Conservation (phyloP, 1,140 invertebrate species). For the Cataglyphis hispanica region DNA sequence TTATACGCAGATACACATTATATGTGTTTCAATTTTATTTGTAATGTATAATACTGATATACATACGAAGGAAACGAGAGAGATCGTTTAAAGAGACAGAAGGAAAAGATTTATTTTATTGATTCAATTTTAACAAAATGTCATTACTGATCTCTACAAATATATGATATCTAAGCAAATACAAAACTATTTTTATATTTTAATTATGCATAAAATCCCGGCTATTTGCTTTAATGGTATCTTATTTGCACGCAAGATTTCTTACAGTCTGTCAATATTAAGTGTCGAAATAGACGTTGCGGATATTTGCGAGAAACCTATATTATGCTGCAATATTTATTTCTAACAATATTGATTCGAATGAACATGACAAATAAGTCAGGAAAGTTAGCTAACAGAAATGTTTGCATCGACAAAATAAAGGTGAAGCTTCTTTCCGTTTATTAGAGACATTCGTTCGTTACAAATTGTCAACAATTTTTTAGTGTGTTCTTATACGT, state of each 20-base stretch:
- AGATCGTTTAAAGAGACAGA: neutral
- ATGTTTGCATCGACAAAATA: conserved; percentile 35
- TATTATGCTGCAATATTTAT: neutral
- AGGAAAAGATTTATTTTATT: conserved; percentile 40
- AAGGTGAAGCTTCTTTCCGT: conserved; percentile 29
- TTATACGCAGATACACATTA: neutral
- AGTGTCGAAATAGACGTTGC: neutral
- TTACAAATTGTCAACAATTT: conserved; percentile 10
- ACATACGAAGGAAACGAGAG: neutral
- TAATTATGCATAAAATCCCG: neutral
- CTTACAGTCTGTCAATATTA: neutral
- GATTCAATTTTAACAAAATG: neutral
- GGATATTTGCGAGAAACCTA: neutral
- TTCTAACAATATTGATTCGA: neutral
- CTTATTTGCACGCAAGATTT: neutral
- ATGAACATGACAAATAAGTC: neutral
- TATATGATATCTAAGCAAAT: conserved; percentile 4
- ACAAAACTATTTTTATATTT: conserved; percentile 9
- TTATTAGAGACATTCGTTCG: neutral
- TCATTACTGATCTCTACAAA: conserved; percentile 42
- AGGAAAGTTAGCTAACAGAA: neutral
- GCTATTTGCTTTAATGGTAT: neutral
- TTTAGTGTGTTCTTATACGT: too few relatives aligned
- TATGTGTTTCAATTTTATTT: neutral
- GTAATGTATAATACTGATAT: neutral